These are phyloP conservation scores for Centropyge bicolor DNA, from an alignment of 2,797 vertebrate species.

Conservation along the genomic window DNA sequence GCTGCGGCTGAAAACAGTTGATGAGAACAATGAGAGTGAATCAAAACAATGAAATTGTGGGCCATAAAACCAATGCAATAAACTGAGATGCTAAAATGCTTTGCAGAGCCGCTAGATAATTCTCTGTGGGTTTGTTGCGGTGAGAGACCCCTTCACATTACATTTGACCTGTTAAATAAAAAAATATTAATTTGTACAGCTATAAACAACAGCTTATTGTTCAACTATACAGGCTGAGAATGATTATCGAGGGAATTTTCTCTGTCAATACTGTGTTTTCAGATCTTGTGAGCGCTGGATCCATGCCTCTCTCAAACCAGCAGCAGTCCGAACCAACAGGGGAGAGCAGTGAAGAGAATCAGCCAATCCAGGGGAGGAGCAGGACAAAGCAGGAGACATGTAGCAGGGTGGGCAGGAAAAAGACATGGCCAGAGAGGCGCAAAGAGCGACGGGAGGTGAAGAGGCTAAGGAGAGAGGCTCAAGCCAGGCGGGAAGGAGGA, in stretches of 20 bases:
- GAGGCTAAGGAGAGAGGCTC: slow-evolving; percentile 75
- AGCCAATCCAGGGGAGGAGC: slow-evolving; percentile 33
- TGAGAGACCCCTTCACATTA: background rate
- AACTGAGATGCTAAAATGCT: background rate
- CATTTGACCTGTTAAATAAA: background rate
- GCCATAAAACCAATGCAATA: background rate
- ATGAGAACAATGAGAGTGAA: background rate
- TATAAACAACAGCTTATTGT: background rate
- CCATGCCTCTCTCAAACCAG: slow-evolving; percentile 38
- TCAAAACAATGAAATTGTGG: background rate
- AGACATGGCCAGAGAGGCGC: slow-evolving; percentile 74
- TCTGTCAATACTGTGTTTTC: slow-evolving; percentile 43
- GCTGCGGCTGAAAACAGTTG: background rate
- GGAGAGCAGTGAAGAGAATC: slow-evolving; percentile 52
- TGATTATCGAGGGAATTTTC: slow-evolving; percentile 4
- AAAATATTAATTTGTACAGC: background rate
- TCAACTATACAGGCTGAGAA: background rate
- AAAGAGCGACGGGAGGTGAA: slow-evolving; percentile 76
- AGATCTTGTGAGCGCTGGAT: slow-evolving; percentile 52
- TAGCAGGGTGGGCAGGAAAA: slow-evolving; percentile 42
- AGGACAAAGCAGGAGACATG: slow-evolving; percentile 58
- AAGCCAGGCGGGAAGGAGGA: slow-evolving; percentile 67
- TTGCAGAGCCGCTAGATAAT: background rate
- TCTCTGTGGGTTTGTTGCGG: background rate
- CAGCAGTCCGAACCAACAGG: slow-evolving; percentile 41